Base-by-base conservation (phyloP, 1,140 invertebrate species). In the Formica selysi region DNA sequence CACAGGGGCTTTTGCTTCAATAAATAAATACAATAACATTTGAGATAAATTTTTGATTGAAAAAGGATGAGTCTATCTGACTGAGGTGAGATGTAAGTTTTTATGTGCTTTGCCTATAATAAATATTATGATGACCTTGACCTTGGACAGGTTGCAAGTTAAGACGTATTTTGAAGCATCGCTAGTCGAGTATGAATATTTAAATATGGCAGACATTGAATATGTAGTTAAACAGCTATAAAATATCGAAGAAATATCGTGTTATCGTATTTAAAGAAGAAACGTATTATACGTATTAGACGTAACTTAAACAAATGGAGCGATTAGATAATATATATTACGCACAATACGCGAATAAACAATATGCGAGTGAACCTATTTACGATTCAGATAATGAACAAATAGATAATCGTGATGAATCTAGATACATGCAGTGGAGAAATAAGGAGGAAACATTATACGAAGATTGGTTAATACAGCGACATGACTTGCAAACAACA, bases 81-180 rank as follows among this genome's bases (percentile, higher is more conserved):
- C 4, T 51, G 32, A 32, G 29, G 4, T 54, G 29, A 71, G 3
- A 71, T 2, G 4, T 73, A 13, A 51, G 22, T 16, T 32, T 26
- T 32, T 22, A 13, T 70, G 22, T 51, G 38, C 41, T 19, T 29
- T 44, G 3, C 4, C 11, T 29, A 29, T 36, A 32, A 6, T 54
- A 79, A 79, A 79, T 67, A 79, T 79, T 79, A 62, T 78, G 41
- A 38, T 54, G 5, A 65, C 11, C 29, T 67, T 54, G n/a, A 65
- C 29, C 29, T 67, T 54, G 76, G 1, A 8, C 7, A n/a, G 3
- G 1, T 0, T 44, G 13, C 2, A 32, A 44, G n/a, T 8, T 65
- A 1, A 51, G 16, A 19, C n/a, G 22, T 48, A 22, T n/a, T n/a
- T 32, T 6, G n/a, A 62, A 48, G 8, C 44, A 44, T 32, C 8